A percentile compares a stretch with the other conserved stretches of the same genome.
phyloP scores from a whole-genome alignment of 53 echinoderm and acorn worm species.

The Arbacia lixula region DNA sequence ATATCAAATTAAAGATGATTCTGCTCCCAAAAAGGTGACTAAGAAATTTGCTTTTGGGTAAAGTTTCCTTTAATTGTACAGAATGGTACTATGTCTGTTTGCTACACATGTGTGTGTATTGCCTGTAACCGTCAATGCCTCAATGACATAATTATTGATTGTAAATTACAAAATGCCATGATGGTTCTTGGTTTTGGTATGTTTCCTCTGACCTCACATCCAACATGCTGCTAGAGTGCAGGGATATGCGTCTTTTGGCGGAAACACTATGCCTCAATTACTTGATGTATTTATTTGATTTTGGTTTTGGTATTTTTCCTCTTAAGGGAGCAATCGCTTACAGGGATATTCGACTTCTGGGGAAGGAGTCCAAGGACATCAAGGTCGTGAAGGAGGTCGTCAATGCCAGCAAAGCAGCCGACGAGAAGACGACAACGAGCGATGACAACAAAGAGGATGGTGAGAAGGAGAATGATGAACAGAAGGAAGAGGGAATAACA shows the following conservation, averaged over 20 bases:
- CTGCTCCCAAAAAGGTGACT: too few relatives aligned
- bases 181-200: too few relatives aligned
- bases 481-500: not conserved
- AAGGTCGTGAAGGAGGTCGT: constrained; percentile 30
- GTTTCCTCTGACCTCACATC: constrained; percentile 79
- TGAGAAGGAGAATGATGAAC: not conserved
- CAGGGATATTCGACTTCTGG: constrained; percentile 79
- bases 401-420: constrained; percentile 27
- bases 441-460: not conserved
- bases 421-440: not conserved
- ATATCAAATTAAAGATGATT: too few relatives aligned
- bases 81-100: too few relatives aligned
- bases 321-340: constrained; percentile 79
- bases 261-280: too few relatives aligned
- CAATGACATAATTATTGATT: too few relatives aligned
- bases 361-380: constrained; percentile 66
- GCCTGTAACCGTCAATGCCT: too few relatives aligned
- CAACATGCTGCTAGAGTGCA: constrained; percentile 74
- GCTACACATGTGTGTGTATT: too few relatives aligned
- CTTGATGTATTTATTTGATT: not conserved
- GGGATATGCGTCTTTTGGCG: too few relatives aligned
- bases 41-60: too few relatives aligned
- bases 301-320: not conserved
- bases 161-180: too few relatives aligned
- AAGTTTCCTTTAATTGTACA: too few relatives aligned